phyloP scores from a whole-genome alignment of 2,113 vertebrate species.

The Burhinus bistriatus region DNA sequence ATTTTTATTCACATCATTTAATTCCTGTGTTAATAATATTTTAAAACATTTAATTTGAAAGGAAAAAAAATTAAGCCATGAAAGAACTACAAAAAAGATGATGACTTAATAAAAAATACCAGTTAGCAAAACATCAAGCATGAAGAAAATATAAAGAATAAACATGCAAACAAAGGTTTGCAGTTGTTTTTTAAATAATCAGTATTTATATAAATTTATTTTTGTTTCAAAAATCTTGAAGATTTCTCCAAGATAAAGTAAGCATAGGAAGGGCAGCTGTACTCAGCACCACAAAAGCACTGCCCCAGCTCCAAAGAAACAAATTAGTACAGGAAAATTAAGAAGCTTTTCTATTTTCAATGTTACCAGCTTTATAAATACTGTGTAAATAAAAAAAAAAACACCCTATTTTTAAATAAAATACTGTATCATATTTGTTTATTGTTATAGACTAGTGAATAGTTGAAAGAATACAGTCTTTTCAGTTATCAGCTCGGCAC shows the following conservation, averaged over 20 bases:
- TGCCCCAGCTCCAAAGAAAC: neutral
- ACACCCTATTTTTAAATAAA: neutral
- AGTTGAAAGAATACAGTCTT: neutral
- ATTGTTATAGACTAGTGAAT: neutral
- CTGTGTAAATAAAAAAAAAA: neutral
- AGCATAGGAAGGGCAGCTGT: neutral
- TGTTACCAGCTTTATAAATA: neutral
- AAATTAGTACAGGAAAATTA: neutral
- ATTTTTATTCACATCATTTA: neutral
- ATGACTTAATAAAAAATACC: neutral
- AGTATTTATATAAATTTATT: neutral
- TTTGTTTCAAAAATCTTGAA: neutral
- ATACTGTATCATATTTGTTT: neutral
- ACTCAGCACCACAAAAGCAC: neutral
- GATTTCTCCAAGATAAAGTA: neutral
- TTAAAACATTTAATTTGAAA: neutral
- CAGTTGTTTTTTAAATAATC: neutral
- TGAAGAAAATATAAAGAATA: neutral
- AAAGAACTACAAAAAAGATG: neutral
- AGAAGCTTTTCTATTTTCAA: neutral
- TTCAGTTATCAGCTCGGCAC: neutral
- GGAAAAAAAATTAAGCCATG: neutral
- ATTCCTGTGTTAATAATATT: neutral
- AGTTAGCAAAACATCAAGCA: neutral
- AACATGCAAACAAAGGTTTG: neutral